Base-by-base conservation (phyloP, 2,113 vertebrate genomes). In the Salvelinus namaycush region DNA sequence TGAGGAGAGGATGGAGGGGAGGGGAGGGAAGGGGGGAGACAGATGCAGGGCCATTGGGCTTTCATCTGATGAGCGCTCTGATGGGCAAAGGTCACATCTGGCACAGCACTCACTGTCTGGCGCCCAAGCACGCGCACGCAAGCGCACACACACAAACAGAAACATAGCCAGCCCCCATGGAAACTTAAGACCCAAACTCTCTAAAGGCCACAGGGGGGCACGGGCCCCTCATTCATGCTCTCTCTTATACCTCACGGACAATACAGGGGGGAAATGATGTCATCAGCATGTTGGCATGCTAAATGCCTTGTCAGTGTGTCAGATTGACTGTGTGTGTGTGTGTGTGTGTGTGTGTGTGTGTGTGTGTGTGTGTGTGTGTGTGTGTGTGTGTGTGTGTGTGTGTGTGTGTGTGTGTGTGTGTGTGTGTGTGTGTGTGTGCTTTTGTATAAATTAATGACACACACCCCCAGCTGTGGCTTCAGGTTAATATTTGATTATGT, bases 81-180 rank as follows among this genome's bases (percentile, higher is more conserved):
- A 89, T 95, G 51, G 94, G 88, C 94, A 94, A 86, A 95, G 95
- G 96, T 98, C 96, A 96, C 97, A 98, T 99, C 96, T 98, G 96
- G 95, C 90, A 90, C 77, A 91, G 94, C 92, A 93, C 87, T 84
- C 16, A 76, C 90, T 93, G 92, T 44, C 39, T 44, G 9, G 2
- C 39, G 0, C 34, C 34, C 34, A 34, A 73, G 66, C 82, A 3
- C 29, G 62, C 82, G 29, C 29, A 34, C 31, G 5, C 31, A 31
- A 5, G 8, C 39, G 2, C 39, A 39, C 39, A 39, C 34, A 39
- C 39, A 39, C 1, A 39, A 39, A 39, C 34, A 44, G 9, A 44
- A 60, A 68, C 65, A 68, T 60, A 75, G 73, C 57, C 81, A 16
- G 67, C 72, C 64, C 4, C 51, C 34, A 81, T 85, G 82, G 94